Evolutionary conservation across 1,140 invertebrate species (phyloP).

Genomic region (Drosophila ficusphila): DNA sequence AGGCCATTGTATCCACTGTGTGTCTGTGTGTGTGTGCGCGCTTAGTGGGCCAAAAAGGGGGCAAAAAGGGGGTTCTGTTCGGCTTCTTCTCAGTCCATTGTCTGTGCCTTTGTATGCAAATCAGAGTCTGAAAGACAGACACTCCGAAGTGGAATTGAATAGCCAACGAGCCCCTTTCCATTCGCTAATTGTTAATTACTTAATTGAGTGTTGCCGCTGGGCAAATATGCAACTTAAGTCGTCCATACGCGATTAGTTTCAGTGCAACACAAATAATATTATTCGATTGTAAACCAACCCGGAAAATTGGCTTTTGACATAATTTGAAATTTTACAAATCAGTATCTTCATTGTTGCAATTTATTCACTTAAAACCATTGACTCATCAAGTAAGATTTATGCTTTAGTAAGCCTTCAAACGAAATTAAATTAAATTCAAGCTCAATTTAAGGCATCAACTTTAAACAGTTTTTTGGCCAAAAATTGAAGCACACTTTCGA

Average conservation of each 20-base stretch:
- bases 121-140: conserved; percentile 19
- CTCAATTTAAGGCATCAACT: too few species aligned
- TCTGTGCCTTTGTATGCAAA: conserved; percentile 68
- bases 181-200: conserved; percentile 74
- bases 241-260: conserved; percentile 4
- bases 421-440: too few species aligned
- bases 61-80: not conserved
- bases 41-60: not conserved
- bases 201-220: conserved; percentile 72
- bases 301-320: not conserved
- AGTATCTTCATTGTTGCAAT: too few species aligned
- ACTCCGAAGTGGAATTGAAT: conserved; percentile 33
- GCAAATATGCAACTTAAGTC: conserved; percentile 59
- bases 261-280: too few species aligned
- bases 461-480: not conserved
- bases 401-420: too few species aligned
- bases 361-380: too few species aligned
- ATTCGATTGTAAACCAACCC: too few species aligned
- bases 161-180: not conserved
- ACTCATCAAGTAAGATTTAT: too few species aligned
- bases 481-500: not conserved
- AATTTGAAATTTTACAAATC: not conserved
- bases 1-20: conserved; percentile 68
- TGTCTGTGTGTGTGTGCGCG: conserved; percentile 29
- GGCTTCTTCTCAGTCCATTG: conserved; percentile 19